Evolutionary conservation across 2,113 vertebrate species (phyloP).

Genomic region (Phoxinus phoxinus): DNA sequence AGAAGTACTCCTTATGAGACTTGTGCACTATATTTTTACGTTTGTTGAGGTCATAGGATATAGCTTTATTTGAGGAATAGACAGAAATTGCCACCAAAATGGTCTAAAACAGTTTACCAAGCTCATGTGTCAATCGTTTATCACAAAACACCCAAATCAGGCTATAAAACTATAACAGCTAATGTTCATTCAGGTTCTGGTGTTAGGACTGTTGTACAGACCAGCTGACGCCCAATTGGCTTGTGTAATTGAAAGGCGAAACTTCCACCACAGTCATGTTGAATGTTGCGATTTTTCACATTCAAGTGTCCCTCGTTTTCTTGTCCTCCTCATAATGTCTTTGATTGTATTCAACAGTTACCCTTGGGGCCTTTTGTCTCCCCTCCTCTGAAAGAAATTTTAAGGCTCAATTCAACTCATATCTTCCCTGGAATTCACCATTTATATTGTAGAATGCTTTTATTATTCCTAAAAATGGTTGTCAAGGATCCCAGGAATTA

Average conservation of each 20-base stretch:
- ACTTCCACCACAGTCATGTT: not conserved
- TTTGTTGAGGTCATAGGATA: not conserved
- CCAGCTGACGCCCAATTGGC: not conserved
- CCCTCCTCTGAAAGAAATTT: not conserved
- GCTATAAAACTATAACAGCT: not conserved
- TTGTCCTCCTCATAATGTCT: not conserved
- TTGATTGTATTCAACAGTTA: not conserved
- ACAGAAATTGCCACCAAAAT: not conserved
- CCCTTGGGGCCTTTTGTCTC: constrained; percentile 12
- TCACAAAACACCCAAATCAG: not conserved
- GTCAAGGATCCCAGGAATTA: not conserved
- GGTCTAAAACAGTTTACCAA: not conserved
- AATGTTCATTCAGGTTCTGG: not conserved
- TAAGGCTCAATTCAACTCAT: not conserved
- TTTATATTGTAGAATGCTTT: constrained; percentile 3
- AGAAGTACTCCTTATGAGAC: not conserved
- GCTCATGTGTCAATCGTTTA: not conserved
- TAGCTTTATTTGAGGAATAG: not conserved
- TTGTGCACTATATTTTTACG: not conserved
- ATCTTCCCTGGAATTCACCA: constrained; percentile 2
- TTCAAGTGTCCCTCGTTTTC: not conserved
- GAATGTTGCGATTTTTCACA: not conserved
- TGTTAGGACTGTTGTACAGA: not conserved
- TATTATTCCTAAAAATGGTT: constrained; percentile 1
- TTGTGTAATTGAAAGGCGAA: not conserved